Conservation (phyloP, 2,888 invertebrate species). For the Cosmopolites sordidus region DNA sequence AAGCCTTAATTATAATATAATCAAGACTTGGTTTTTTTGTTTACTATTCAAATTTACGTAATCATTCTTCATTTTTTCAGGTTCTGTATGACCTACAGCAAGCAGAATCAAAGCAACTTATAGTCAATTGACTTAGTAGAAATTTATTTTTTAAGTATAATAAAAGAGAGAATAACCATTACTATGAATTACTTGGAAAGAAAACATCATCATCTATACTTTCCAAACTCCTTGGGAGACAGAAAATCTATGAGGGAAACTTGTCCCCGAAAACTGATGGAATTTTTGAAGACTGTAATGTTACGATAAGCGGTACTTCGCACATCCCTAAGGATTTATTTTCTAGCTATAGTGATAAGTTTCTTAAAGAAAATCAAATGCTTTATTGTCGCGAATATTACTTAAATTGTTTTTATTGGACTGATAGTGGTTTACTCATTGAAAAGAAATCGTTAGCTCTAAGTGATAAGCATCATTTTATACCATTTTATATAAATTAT, state of each 20-base stretch:
- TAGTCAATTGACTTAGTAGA: constrained; percentile 47
- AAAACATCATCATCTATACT: constrained; percentile 28
- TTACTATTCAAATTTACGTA: too few species aligned
- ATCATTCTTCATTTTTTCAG: constrained; percentile 41
- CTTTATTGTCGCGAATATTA: constrained; percentile 28
- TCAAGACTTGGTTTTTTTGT: too few species aligned
- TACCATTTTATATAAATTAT: too few species aligned
- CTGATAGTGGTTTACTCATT: constrained; percentile 27
- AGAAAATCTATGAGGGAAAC: constrained; percentile 31
- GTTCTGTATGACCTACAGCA: constrained; percentile 57
- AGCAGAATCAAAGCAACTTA: constrained; percentile 43
- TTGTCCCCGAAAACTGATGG: constrained; percentile 23
- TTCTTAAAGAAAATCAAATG: constrained; percentile 36
- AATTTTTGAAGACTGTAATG: constrained; percentile 4
- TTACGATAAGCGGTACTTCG: constrained; percentile 3
- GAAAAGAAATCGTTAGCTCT: constrained; percentile 11
- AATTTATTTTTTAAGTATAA: constrained; percentile 31
- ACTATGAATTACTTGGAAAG: constrained; percentile 18
- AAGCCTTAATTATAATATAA: too few species aligned
- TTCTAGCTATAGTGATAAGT: constrained; percentile 37
- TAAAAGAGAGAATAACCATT: constrained; percentile 20
- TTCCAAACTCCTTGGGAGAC: constrained; percentile 29
- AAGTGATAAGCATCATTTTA: neutral
- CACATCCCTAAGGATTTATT: constrained; percentile 14
- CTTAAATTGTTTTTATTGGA: constrained; percentile 30